Evolutionary conservation across 2,888 invertebrate genomes (phyloP), one percentile per base, ranked within the genome.

Genomic region (Trachelus tabidus): DNA sequence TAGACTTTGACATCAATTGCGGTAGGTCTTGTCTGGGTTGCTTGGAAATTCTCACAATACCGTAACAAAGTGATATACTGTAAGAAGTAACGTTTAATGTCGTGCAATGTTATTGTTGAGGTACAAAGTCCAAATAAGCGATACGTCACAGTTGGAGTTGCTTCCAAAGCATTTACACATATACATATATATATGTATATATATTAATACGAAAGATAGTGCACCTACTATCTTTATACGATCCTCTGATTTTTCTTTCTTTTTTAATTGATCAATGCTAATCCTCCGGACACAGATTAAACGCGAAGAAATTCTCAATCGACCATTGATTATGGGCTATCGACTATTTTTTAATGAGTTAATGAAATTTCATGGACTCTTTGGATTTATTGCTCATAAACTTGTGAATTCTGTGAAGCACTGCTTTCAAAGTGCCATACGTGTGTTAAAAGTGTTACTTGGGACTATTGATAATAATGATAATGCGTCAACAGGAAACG

Each of bases 1-100:
- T 83, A 83, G 83, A 80, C 81, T 83, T 81, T 83, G 81, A 79
- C 77, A 79, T 69, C 68, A 30, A 80, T 83, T 83, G 77, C 79
- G 83, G 81, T 83, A 83, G 83, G 83, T 83, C 75, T 40, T 40
- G 56, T 30, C 37, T 68, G 75, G 73, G 3, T 71, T 34, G 71
- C 56, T 56, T 23, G 56, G 56, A 56, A 56, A 23, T 56, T 56
- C 56, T 56, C 71, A 34, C 31, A 12, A 33, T 30, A 71, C 31
- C 34, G 71, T 71, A 71, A 71, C 31, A 34, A 34, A 31, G 71
- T 71, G 31, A 71, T 34, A 71, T 71, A 23, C 71, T 31, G 23
- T 71, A 31, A 15, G 56, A 56, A 23, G 56, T 56, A 56, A 56
- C 40, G 56, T 56, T 6, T 56, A 56, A 56, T 56, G 15, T 40